Evolutionary conservation across 2,888 invertebrate species (phyloP).

Genomic region (Coronaproctus castanopsis): DNA sequence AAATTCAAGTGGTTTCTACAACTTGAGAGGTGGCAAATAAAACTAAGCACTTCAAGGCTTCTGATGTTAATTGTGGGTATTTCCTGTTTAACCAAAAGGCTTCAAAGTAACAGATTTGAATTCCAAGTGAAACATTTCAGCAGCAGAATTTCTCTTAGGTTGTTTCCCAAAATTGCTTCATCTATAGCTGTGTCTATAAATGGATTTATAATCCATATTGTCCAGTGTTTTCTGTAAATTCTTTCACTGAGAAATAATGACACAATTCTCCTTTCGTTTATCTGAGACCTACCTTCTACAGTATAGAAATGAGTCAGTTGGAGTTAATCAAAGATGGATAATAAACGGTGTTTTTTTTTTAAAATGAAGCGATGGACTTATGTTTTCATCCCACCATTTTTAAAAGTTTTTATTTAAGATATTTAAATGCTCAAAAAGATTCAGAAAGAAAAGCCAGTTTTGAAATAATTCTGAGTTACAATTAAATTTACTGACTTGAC

Average conservation of each 20-base stretch:
- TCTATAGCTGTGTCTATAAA: not conserved
- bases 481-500: conserved; percentile 1
- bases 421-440: conserved; percentile 15
- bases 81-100: conserved; percentile 18
- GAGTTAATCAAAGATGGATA: conserved; percentile 1
- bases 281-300: not conserved
- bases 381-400: conserved; percentile 12
- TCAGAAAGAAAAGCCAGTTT: conserved; percentile 6
- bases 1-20: not conserved
- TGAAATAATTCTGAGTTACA: not conserved
- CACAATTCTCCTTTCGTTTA: conserved; percentile 3
- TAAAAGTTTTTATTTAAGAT: conserved; percentile 12
- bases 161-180: not conserved
- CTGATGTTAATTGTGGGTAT: conserved; percentile 4
- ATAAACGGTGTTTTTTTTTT: not conserved
- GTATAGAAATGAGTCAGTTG: not conserved
- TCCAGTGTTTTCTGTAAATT: not conserved
- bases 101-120: conserved; percentile 20
- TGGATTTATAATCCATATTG: conserved; percentile 1
- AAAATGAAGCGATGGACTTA: conserved; percentile 1
- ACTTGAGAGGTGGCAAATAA: not conserved
- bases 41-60: not conserved
- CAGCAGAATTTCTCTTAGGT: conserved; percentile 16
- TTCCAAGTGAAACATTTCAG: conserved; percentile 19
- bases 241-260: conserved; percentile 4